Evolutionary conservation across 2,888 invertebrate genomes (phyloP).

Genomic region (Sphecodes monilicornis): DNA sequence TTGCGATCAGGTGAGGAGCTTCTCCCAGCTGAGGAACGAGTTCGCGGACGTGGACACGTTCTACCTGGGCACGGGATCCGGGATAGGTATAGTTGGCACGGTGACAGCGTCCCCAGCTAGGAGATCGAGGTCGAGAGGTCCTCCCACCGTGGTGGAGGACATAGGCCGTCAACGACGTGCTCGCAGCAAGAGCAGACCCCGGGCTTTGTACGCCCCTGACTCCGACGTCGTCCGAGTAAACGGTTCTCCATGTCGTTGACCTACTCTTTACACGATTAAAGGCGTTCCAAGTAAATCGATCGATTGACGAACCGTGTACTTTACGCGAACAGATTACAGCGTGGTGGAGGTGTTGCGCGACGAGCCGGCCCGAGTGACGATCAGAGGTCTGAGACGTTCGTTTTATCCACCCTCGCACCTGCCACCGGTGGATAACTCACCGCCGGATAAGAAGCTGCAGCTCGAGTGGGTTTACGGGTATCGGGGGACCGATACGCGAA

Average conservation of each 20-base stretch:
- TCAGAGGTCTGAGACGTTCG: constrained; percentile 92
- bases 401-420: constrained; percentile 95
- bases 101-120: constrained; percentile 87
- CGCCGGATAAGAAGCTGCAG: constrained; percentile 94
- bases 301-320: not conserved
- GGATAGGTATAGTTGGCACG: constrained; percentile 84
- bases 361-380: constrained; percentile 93
- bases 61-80: constrained; percentile 89
- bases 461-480: constrained; percentile 99
- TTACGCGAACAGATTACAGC: constrained; percentile 88
- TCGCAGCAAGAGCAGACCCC: constrained; percentile 93
- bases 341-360: constrained; percentile 94
- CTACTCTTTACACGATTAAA: constrained; percentile 2
- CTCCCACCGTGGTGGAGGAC: constrained; percentile 85
- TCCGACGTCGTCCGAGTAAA: constrained; percentile 92
- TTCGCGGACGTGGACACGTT: constrained; percentile 96
- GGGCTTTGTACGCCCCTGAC: constrained; percentile 93
- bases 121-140: constrained; percentile 88
- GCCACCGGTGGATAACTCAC: constrained; percentile 93
- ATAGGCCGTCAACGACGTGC: constrained; percentile 87
- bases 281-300: not conserved
- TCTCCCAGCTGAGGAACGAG: constrained; percentile 96
- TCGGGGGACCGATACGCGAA: constrained; percentile 94
- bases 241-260: constrained; percentile 84
- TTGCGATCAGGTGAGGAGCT: constrained; percentile 91